Base-by-base conservation (phyloP, 2,797 vertebrate genomes). In the Typhlichthys subterraneus region DNA sequence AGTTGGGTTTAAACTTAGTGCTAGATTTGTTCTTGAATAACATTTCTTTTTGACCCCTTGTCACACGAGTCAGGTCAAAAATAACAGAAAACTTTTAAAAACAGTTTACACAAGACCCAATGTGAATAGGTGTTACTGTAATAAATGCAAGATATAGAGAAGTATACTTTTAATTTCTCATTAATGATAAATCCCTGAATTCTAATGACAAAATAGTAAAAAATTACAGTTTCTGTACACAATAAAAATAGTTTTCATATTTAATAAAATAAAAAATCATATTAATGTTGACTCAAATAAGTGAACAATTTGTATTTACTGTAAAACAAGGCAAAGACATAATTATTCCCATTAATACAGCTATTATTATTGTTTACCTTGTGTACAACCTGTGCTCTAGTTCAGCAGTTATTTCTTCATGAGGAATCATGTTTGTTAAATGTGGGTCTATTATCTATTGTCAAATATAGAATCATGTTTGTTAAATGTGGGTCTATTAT, bases 21-120 rank as follows among this genome's bases (percentile, higher is more conserved):
- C 63, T 61, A 65, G 82, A 77, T 77, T 82, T 85, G 72, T 79
- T 63, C 75, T 68, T 88, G 76, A 81, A 82, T 54, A 73, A 55
- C 74, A 67, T 49, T 60, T 61, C 63, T 73, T 69, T 70, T 65
- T 70, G 38, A 50, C 56, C 53, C 45, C 38, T 73, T 66, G 63
- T 79, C 63, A 75, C 67, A 80, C 68, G 52, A 57, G 19, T 57
- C 76, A 52, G 69, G 70, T 60, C 52, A 69, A 29, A 29, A 29
- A 29, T 29, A 29, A 29, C 23, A 29, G 23, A 29, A 29, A 29
- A 29, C 4, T 4, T 29, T 29, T 29, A 29, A 29, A 29, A 29
- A 29, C 23, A 29, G 23, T 29, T 29, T 71, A 17, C 33, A 53
- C 5, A 9, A 38, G 33, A 38, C 33, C 33, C 5, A 38, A 38